phyloP scores from a whole-genome alignment of 1,140 invertebrate species.

The Trissolcus basalis region DNA sequence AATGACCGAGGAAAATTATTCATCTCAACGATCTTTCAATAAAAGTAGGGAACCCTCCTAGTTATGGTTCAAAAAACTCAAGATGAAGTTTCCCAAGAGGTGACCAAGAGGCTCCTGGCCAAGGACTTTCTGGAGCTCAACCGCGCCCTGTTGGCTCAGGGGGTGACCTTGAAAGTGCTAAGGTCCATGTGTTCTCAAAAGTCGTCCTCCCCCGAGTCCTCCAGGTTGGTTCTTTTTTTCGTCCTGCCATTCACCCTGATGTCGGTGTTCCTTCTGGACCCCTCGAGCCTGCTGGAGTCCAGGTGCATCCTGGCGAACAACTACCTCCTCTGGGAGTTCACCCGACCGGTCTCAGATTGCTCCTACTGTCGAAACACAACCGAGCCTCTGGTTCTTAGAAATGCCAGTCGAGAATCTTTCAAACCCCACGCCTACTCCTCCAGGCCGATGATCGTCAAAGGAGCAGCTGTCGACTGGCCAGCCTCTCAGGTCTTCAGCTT shows the following conservation, averaged over 20 bases:
- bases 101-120: conserved; percentile 26
- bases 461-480: conserved; percentile 85
- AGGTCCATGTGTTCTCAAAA: conserved; percentile 27
- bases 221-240: conserved; percentile 10
- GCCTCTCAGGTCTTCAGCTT: conserved; percentile 84
- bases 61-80: background rate
- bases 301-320: conserved; percentile 87
- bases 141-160: conserved; percentile 13
- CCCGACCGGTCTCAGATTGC: conserved; percentile 88
- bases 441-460: conserved; percentile 87
- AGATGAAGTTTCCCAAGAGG: conserved; percentile 14
- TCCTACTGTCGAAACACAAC: conserved; percentile 81
- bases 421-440: conserved; percentile 85
- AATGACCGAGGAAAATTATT: too few relatives aligned
- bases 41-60: background rate
- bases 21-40: too few relatives aligned
- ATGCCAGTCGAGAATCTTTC: conserved; percentile 83
- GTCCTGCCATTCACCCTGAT: conserved; percentile 29
- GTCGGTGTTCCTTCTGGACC: conserved; percentile 23
- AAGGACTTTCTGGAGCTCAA: conserved; percentile 24
- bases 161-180: conserved; percentile 16
- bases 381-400: conserved; percentile 80
- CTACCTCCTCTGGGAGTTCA: conserved; percentile 89
- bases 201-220: background rate
- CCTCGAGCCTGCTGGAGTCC: conserved; percentile 12